phyloP scores from a whole-genome alignment of 2,888 invertebrate species.

The Palloptera scutellata region DNA sequence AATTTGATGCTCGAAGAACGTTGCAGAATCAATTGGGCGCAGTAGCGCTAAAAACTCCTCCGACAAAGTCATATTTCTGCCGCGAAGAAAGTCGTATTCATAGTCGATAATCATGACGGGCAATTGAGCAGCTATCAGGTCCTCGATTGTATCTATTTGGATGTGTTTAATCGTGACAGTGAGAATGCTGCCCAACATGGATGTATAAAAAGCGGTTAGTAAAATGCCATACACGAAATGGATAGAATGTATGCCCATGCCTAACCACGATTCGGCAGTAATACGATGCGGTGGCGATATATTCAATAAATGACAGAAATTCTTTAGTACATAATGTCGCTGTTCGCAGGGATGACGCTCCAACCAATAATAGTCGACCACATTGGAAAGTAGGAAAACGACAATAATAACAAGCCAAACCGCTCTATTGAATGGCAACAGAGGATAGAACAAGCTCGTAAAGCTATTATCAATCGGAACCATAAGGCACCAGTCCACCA shows the following conservation, averaged over 20 bases:
- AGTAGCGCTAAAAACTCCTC: conserved; percentile 43
- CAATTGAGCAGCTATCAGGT: conserved; percentile 46
- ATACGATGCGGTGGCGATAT: conserved; percentile 29
- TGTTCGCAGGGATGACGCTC: not conserved
- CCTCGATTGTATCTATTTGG: conserved; percentile 53
- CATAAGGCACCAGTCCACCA: conserved; percentile 55
- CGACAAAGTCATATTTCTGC: conserved; percentile 35
- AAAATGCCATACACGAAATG: conserved; percentile 53
- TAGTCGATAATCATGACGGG: conserved; percentile 56
- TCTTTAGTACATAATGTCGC: conserved; percentile 34
- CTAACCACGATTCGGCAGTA: not conserved
- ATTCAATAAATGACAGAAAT: conserved; percentile 48
- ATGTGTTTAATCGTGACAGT: conserved; percentile 51
- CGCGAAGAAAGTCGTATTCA: conserved; percentile 49
- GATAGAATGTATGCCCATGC: conserved; percentile 30
- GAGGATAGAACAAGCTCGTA: conserved; percentile 47
- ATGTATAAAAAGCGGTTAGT: conserved; percentile 50
- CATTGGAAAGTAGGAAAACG: conserved; percentile 34
- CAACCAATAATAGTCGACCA: not conserved
- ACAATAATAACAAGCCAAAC: conserved; percentile 47
- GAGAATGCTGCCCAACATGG: conserved; percentile 52
- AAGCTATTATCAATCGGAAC: conserved; percentile 45
- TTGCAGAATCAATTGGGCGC: conserved; percentile 45
- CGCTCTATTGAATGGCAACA: conserved; percentile 48
- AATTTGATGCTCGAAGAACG: conserved; percentile 47